phyloP scores from a whole-genome alignment of 2,113 vertebrate species.

The Tragelaphus imberbis region DNA sequence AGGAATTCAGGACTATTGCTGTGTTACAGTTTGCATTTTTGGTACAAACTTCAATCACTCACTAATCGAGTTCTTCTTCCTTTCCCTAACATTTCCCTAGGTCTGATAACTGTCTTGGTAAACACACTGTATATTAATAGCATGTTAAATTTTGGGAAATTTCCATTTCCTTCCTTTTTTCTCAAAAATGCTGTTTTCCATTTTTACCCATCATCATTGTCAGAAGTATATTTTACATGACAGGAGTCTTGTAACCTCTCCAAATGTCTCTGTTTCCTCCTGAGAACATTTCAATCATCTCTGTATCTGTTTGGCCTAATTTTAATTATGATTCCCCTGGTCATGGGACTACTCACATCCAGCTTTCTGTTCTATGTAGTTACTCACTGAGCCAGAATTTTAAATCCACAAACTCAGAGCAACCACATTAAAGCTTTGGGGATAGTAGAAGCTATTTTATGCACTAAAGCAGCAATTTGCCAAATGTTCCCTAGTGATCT shows the following conservation, averaged over 20 bases:
- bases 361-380: background rate
- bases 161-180: background rate
- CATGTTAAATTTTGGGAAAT: conserved; percentile 5
- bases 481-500: conserved; percentile 3
- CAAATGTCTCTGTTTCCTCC: background rate
- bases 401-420: background rate
- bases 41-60: background rate
- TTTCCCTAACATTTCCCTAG: background rate
- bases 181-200: background rate
- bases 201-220: background rate
- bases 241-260: background rate
- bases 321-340: background rate
- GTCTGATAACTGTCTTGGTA: background rate
- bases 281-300: background rate
- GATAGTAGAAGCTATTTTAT: background rate
- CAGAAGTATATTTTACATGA: background rate
- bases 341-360: background rate
- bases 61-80: background rate
- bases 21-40: background rate
- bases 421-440: background rate
- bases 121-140: background rate
- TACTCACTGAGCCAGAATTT: background rate
- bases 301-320: background rate
- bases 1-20: background rate
- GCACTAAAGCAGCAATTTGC: background rate